Conservation (phyloP, 2,888 invertebrate species). For the Ectemnius continuus region DNA sequence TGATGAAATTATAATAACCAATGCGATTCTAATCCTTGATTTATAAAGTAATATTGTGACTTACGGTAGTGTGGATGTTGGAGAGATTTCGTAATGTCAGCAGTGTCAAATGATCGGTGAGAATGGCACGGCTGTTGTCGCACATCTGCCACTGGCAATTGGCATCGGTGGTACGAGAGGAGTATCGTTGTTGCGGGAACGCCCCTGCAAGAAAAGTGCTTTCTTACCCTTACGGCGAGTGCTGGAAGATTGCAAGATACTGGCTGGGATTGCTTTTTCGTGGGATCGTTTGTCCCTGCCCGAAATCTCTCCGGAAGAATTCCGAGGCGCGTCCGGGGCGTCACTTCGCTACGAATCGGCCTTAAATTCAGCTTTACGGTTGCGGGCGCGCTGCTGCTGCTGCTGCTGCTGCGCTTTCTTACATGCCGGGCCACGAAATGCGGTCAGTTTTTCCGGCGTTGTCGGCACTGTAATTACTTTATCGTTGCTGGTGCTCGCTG, state of each 20-base stretch:
- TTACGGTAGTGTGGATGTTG: no score
- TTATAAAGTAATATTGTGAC: no score
- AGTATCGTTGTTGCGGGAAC: constrained; percentile 53
- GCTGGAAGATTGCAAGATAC: constrained; percentile 4
- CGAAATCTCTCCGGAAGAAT: constrained; percentile 49
- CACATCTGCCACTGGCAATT: constrained; percentile 64
- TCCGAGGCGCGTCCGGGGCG: constrained; percentile 27
- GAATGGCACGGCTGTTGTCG: constrained; percentile 55
- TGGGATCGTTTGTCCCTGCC: constrained; percentile 52
- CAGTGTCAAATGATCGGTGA: constrained; percentile 60
- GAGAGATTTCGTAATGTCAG: constrained; percentile 53
- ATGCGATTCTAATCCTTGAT: no score
- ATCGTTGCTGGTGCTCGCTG: constrained; percentile 32
- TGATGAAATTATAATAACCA: no score
- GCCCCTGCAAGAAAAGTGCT: constrained; percentile 43
- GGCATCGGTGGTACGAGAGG: constrained; percentile 55
- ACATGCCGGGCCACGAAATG: neutral
- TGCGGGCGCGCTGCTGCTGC: neutral
- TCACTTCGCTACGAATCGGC: constrained; percentile 43
- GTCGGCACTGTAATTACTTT: constrained; percentile 48
- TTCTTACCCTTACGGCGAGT: constrained; percentile 40
- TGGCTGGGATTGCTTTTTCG: constrained; percentile 49
- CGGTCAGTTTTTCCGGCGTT: constrained; percentile 33
- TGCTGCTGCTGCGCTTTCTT: constrained; percentile 33
- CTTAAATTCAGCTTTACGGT: constrained; percentile 46